Evolutionary conservation across 2,888 invertebrate species (phyloP).

Genomic region (Lasius platythorax): DNA sequence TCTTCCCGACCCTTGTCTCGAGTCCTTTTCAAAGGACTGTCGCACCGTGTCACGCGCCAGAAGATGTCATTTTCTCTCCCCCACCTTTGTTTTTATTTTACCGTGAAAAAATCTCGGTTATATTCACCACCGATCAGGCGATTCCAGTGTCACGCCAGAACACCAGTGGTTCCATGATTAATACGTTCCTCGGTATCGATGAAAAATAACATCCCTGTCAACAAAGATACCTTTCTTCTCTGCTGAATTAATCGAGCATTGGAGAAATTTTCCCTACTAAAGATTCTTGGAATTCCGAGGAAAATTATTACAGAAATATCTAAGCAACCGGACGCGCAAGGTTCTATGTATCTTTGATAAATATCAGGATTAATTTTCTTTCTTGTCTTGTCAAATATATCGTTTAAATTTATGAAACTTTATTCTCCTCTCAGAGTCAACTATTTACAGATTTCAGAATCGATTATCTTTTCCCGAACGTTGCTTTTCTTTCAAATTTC

Average conservation of each 20-base stretch:
- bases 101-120: slow-evolving; percentile 33
- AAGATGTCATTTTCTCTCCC: slow-evolving; percentile 24
- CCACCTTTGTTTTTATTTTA: slow-evolving; percentile 15
- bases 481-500: not conserved
- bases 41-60: not conserved
- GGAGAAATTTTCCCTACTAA: not conserved
- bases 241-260: not conserved
- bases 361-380: no score
- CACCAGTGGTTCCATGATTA: slow-evolving; percentile 54
- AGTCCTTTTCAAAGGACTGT: slow-evolving; percentile 48
- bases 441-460: not conserved
- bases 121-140: slow-evolving; percentile 42
- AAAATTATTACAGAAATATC: not conserved
- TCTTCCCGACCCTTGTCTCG: slow-evolving; percentile 55
- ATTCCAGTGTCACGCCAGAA: not conserved
- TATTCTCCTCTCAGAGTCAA: not conserved
- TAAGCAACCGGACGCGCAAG: not conserved
- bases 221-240: not conserved
- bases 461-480: not conserved
- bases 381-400: not conserved
- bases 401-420: not conserved
- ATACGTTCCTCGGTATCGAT: slow-evolving; percentile 54
- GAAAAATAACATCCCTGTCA: not conserved
- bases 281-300: not conserved
- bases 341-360: not conserved